Conservation (phyloP, 2,113 vertebrate species). For the Aviceda subcristata region DNA sequence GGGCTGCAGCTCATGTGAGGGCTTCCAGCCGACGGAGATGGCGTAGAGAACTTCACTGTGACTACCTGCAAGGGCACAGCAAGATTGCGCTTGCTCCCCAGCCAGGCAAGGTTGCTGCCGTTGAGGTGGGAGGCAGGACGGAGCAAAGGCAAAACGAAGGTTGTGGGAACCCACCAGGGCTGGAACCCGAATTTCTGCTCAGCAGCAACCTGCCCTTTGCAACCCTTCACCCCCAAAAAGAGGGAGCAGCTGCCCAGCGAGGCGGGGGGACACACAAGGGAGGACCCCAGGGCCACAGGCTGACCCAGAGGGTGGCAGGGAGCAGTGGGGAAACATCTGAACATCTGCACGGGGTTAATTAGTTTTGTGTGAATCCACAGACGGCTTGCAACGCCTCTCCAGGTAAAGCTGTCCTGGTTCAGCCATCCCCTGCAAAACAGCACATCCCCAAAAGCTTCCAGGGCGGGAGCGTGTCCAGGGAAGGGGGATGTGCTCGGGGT, state of each 20-base stretch:
- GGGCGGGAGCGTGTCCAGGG: not conserved
- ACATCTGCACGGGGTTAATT: not conserved
- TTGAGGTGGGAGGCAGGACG: not conserved
- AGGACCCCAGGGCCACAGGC: not conserved
- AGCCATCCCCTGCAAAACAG: not conserved
- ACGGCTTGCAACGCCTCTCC: not conserved
- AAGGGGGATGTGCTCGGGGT: not conserved
- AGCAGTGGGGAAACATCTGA: not conserved
- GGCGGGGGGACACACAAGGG: not conserved
- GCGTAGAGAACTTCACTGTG: fast-evolving
- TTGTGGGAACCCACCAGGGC: not conserved
- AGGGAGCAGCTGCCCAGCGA: not conserved
- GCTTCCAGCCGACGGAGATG: not conserved
- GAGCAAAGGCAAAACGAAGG: too few relatives aligned
- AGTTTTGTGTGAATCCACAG: too few relatives aligned
- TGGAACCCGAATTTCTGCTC: not conserved
- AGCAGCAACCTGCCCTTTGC: not conserved
- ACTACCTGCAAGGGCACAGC: too few relatives aligned
- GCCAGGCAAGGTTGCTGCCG: not conserved
- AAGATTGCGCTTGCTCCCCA: too few relatives aligned
- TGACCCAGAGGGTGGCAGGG: not conserved
- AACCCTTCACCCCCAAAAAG: not conserved
- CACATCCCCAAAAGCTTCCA: not conserved
- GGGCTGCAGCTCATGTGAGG: not conserved
- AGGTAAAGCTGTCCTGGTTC: not conserved